phyloP scores from a whole-genome alignment of 2,113 vertebrate genomes.

The Melanostigma gelatinosum region DNA sequence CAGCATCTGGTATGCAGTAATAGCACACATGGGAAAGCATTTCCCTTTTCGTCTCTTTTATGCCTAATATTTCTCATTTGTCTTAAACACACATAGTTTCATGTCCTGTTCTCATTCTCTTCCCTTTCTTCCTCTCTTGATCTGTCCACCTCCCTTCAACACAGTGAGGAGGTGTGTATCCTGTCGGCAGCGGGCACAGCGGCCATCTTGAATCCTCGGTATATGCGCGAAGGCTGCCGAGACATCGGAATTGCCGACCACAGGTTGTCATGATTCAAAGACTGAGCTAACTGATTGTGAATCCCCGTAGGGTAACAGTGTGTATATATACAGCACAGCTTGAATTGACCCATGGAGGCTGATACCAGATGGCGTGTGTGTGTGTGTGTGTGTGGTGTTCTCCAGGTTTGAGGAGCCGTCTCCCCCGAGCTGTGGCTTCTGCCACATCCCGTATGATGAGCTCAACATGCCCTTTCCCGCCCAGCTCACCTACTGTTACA shows the following conservation, averaged over 20 bases:
- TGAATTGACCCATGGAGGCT: background rate
- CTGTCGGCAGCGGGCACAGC: constrained; percentile 97
- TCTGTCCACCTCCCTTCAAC: background rate
- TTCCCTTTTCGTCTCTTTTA: background rate
- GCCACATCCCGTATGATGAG: constrained; percentile 97
- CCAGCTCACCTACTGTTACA: constrained; percentile 94
- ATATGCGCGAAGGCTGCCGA: constrained; percentile 93
- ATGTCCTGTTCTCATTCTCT: background rate
- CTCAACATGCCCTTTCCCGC: constrained; percentile 98
- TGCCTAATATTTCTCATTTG: background rate
- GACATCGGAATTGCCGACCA: constrained; percentile 92
- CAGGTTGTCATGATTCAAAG: constrained; percentile 85
- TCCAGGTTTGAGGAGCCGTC: constrained; percentile 91
- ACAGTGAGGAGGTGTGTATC: constrained; percentile 98
- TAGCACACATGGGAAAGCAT: background rate
- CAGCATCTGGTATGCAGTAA: constrained; percentile 92
- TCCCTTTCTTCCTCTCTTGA: background rate
- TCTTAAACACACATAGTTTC: background rate
- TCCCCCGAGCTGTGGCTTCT: constrained; percentile 92
- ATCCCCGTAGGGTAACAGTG: background rate
- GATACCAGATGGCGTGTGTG: background rate
- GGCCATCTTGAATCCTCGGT: constrained; percentile 94
- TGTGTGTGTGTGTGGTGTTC: constrained; percentile 19
- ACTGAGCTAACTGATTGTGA: background rate
- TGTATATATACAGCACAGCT: background rate